Evolutionary conservation across 2,888 invertebrate species (phyloP).

Genomic region (Tipula helvola): DNA sequence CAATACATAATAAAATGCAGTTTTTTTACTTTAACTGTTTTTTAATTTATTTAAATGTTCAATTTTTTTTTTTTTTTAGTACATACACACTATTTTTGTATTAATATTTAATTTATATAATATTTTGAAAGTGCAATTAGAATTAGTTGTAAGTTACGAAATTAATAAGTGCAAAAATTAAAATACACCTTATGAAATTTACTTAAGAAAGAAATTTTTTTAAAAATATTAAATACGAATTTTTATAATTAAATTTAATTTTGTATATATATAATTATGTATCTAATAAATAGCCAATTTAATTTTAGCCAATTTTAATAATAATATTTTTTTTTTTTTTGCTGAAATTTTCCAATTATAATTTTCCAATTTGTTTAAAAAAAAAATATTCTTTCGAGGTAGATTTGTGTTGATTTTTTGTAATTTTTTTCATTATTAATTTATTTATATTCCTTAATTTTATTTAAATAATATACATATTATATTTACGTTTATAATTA

Average conservation of each 20-base stretch:
- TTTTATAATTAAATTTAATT: not conserved
- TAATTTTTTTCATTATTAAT: not conserved
- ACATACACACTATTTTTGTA: not conserved
- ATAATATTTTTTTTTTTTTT: not conserved
- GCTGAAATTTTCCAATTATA: not conserved
- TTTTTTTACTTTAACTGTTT: not conserved
- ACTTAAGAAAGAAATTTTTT: not conserved
- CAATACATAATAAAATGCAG: not conserved
- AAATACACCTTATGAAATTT: not conserved
- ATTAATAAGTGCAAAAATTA: not conserved
- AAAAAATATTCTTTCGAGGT: constrained; percentile 7
- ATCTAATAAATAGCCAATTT: not conserved
- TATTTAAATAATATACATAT: not conserved
- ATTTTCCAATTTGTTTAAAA: constrained; percentile 7
- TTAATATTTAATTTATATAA: not conserved
- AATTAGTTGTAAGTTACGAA: not conserved
- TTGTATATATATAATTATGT: not conserved
- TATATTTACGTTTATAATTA: not conserved
- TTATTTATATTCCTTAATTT: not conserved
- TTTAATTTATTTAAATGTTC: not conserved
- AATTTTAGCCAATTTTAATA: not conserved
- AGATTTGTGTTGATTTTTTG: constrained; percentile 6
- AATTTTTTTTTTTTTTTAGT: not conserved
- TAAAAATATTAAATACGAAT: not conserved
- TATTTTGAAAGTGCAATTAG: not conserved